Conservation (phyloP, 2,888 invertebrate genomes). For the Stenotaenia linearis region DNA sequence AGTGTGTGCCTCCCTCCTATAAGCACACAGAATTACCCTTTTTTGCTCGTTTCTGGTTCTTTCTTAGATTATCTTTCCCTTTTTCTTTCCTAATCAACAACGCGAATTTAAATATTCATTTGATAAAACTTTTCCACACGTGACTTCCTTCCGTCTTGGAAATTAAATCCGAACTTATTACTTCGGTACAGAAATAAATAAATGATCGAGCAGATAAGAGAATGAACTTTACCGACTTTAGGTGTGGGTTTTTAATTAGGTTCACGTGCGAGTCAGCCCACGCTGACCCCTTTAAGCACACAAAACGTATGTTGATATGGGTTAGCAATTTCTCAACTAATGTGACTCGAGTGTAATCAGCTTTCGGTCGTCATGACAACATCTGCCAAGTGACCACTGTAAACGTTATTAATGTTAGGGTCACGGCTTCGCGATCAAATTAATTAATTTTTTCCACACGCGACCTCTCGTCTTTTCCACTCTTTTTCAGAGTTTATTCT, state of each 20-base stretch:
- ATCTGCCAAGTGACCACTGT: slow-evolving; percentile 16
- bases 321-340: slow-evolving; percentile 23
- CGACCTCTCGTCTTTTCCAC: neutral
- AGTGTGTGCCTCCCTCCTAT: neutral
- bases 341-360: slow-evolving; percentile 24
- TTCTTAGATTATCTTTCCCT: neutral
- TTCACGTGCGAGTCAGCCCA: neutral
- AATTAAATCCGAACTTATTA: neutral
- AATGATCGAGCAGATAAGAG: neutral
- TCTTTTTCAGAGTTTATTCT: neutral
- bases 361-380: slow-evolving; percentile 14
- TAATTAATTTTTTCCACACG: neutral
- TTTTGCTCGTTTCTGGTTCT: neutral
- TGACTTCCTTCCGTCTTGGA: neutral
- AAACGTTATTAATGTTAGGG: slow-evolving; percentile 10
- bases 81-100: neutral
- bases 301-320: slow-evolving; percentile 7
- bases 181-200: neutral
- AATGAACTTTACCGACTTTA: neutral
- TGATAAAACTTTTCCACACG: neutral
- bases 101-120: neutral
- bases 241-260: neutral
- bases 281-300: neutral
- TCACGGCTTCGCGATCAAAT: neutral
- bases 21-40: neutral